Evolutionary conservation across 2,888 invertebrate species (phyloP).

Genomic region (Pachycephus smyrnensis): DNA sequence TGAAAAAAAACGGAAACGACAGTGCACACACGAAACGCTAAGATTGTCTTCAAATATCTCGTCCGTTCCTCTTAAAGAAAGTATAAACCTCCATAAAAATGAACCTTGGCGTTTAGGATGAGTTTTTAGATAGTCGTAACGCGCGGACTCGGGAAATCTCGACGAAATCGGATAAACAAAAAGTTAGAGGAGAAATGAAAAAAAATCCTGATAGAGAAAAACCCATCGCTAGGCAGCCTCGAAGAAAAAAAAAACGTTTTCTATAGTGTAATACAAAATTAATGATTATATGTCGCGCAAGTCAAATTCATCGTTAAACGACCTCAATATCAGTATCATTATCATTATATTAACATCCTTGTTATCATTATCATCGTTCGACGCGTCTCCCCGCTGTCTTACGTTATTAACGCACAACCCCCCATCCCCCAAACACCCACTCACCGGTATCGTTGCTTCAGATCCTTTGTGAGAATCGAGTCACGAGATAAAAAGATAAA

Average conservation of each 20-base stretch:
- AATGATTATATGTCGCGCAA: not conserved
- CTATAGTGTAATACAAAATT: not conserved
- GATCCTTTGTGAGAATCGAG: not conserved
- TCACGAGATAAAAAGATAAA: not conserved
- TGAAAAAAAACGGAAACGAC: not conserved
- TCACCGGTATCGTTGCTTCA: not conserved
- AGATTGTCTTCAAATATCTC: constrained; percentile 6
- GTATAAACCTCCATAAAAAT: constrained; percentile 7
- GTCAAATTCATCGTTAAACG: not conserved
- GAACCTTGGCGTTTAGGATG: not conserved
- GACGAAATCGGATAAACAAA: not conserved
- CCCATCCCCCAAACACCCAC: not conserved
- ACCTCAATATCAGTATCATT: not conserved
- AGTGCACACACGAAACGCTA: not conserved
- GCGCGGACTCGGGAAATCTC: not conserved
- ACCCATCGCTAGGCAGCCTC: not conserved
- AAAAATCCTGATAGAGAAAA: not conserved
- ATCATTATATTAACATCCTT: not conserved
- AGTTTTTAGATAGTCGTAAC: not conserved
- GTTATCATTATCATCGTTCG: not conserved
- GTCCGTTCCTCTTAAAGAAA: constrained; percentile 13
- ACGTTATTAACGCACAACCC: not conserved
- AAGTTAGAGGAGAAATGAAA: not conserved
- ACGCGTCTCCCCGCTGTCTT: not conserved
- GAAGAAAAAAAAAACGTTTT: not conserved